phyloP scores from a whole-genome alignment of 2,113 vertebrate genomes.

The Dicrurus megarhynchus region DNA sequence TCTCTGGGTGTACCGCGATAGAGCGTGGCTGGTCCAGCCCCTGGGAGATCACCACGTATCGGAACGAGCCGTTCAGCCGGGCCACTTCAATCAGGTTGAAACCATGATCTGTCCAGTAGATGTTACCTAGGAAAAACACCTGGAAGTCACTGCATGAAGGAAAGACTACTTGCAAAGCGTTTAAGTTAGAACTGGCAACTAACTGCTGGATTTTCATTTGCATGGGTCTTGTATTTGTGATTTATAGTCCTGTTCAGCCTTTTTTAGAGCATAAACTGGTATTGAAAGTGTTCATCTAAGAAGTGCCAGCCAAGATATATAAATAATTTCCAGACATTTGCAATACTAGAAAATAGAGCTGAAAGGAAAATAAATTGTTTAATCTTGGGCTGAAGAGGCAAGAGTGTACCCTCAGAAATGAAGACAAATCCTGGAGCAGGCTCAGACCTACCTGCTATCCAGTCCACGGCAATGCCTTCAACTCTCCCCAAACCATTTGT shows the following conservation, averaged over 20 bases:
- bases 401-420: background rate
- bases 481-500: conserved; percentile 94
- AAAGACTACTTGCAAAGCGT: background rate
- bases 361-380: background rate
- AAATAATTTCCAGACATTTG: background rate
- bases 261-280: background rate
- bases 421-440: background rate
- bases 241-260: background rate
- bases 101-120: conserved; percentile 98
- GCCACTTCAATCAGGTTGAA: conserved; percentile 97
- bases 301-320: background rate
- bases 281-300: background rate
- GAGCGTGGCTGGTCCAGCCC: conserved; percentile 94
- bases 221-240: background rate
- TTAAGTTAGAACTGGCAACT: background rate
- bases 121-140: conserved; percentile 81
- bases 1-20: conserved; percentile 91
- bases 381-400: background rate
- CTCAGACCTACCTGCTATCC: conserved; percentile 87
- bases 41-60: conserved; percentile 92
- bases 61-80: conserved; percentile 90
- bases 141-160: background rate
- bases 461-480: conserved; percentile 95
- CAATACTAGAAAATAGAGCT: background rate
- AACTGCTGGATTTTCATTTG: background rate